phyloP scores from a whole-genome alignment of 2,113 vertebrate species.

The Oenanthe oenanthe region DNA sequence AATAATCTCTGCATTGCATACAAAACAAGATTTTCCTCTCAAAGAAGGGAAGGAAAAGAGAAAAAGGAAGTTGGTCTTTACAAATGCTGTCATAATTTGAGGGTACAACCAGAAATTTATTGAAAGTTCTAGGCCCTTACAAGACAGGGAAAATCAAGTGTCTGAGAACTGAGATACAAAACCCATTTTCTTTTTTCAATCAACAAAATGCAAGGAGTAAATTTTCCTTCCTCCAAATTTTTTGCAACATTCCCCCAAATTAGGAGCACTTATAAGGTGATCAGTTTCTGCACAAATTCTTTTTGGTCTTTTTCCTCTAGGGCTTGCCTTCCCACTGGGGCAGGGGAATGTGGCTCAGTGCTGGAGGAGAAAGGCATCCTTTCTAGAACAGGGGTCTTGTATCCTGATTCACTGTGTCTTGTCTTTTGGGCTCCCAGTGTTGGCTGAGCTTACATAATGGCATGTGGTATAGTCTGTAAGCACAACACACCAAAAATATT shows the following conservation, averaged over 20 bases:
- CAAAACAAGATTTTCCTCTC: not conserved
- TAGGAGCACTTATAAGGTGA: not conserved
- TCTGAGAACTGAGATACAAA: not conserved
- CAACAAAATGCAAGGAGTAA: not conserved
- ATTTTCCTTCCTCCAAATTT: not conserved
- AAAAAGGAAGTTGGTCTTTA: not conserved
- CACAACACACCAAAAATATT: not conserved
- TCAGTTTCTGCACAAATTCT: not conserved
- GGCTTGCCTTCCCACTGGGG: not conserved
- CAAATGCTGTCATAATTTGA: not conserved
- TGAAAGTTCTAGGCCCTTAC: not conserved
- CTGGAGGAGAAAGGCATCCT: not conserved
- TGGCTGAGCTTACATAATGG: too few species aligned
- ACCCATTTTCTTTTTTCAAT: not conserved
- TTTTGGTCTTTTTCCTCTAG: not conserved
- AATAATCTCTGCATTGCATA: not conserved
- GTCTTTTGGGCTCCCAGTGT: not conserved
- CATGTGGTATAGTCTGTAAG: not conserved
- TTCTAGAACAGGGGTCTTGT: rapidly evolving
- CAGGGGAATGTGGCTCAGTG: rapidly evolving
- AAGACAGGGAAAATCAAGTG: not conserved
- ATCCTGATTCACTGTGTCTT: not conserved
- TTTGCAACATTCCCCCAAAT: not conserved
- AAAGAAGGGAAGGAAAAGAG: not conserved
- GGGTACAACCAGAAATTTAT: not conserved